Base-by-base conservation (phyloP, 1,140 invertebrate species). In the Hycleus phaleratus region DNA sequence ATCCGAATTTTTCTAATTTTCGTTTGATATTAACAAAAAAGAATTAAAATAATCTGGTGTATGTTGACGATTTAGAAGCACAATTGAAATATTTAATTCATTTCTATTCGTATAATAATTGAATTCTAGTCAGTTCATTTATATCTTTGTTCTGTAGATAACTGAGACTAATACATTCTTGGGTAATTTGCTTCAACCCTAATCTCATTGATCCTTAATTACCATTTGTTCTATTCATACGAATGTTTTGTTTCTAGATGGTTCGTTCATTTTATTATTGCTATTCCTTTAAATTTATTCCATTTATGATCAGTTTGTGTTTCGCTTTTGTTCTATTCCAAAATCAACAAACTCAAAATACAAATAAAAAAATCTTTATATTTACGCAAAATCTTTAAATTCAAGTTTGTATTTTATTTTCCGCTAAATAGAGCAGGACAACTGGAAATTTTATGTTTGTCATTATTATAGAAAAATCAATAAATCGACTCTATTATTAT, bases 81-180 rank as follows among this genome's bases (percentile, higher is more conserved):
- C 51, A 38, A 53, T 45, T 53, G 51, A 53, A 53, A 53, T 53
- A 53, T 53, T 53, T 53, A 53, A 53, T 53, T 53, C 51, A 53
- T 53, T 53, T 45, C 46, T 45, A 7, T 32, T 32, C 44, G 51
- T 46, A 11, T 42, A 60, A 55, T 63, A 63, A 51, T 63, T 63
- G 54, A 63, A 63, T 46, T 60, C 58, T 52, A 25, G 54, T 49
- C 53, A 56, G 56, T 46, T 60, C 51, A 52, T 59, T 52, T 49
- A 47, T 48, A 52, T 73, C 75, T 50, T 77, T 67, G 26, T 65
- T 71, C 54, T 43, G 38, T 12, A 49, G 49, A 56, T 49, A 49
- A 47, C 40, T 49, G 46, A 40, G 46, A 56, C 54, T 48, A 56
- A 56, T 56, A 56, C 48, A 56, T 56, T 56, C 54, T 56, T 56